Evolutionary conservation across 1,140 invertebrate species (phyloP), one percentile per base, ranked within the genome.

Genomic region (Streblospio benedicti): DNA sequence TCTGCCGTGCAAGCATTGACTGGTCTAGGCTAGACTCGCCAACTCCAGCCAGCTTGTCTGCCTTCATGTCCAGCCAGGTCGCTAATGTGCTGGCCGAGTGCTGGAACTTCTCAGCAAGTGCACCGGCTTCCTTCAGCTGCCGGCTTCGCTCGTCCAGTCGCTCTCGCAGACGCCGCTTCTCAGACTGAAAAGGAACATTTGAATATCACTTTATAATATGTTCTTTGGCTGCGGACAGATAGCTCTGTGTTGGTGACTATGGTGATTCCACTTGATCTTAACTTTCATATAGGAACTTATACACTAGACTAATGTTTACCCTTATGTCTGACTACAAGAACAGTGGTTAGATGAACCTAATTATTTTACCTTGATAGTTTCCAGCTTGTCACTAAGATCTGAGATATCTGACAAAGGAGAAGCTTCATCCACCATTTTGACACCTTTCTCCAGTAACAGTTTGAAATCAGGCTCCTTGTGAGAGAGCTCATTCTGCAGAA

Each of bases 361-460:
- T n/a, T 32, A 20, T 35, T 5, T 30, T 69, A 56, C 16, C n/a
- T n/a, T n/a, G n/a, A 74, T 65, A 27, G 57, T 61, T 23, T 68
- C 62, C 49, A 73, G 28, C 18, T 62, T 66, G 20, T 72, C 65
- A 4, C 60, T 32, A 3, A 72, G 57, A 25, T 71, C 62, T 6
- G 62, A 52, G 4, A 62, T 57, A 47, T 67, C 66, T 32, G 54
- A 59, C 14, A 62, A 63, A 5, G 70, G 67, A 23, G 78, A 67
- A 1, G 83, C 82, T 56, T 84, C 83, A 0, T 83, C 75, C 1
- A 87, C 69, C 59, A 89, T 81, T 65, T 90, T 88, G 57, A 85
- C 81, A 63, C 92, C 93, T 78, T 93, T 94, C 69, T 94, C 92
- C 20, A 95, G 76, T 2, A 96, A 80, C 88, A 94, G 92, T 61